phyloP scores from a whole-genome alignment of 2,113 vertebrate species.

The Tetrax tetrax region DNA sequence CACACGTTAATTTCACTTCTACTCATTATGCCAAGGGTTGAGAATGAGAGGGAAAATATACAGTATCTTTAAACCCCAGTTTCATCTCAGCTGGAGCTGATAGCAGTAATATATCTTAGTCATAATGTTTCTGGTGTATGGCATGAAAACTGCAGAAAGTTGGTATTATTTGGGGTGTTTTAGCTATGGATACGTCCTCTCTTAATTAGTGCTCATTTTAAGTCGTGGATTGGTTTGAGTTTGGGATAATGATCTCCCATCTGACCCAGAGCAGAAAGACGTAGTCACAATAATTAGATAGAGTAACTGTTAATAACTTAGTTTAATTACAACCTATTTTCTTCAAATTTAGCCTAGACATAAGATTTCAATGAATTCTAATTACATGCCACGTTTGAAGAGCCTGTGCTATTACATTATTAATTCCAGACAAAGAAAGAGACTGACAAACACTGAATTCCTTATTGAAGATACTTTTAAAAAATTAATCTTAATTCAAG shows the following conservation, averaged over 20 bases:
- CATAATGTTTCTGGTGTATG: neutral
- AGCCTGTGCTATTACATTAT: conserved; percentile 9
- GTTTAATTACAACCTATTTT: conserved; percentile 54
- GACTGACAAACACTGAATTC: conserved; percentile 19
- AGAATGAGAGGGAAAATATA: neutral
- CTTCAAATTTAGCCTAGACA: conserved; percentile 39
- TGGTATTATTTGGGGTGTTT: neutral
- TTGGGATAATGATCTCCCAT: conserved; percentile 10
- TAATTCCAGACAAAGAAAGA: conserved; percentile 50
- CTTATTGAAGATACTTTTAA: neutral
- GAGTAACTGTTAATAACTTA: conserved; percentile 48
- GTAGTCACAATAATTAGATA: conserved; percentile 42
- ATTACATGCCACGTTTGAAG: conserved; percentile 9
- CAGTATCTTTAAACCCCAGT: neutral
- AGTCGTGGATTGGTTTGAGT: neutral
- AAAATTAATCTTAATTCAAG: conserved; percentile 32
- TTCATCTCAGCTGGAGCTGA: neutral
- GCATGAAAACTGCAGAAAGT: neutral
- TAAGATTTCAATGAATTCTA: conserved; percentile 49
- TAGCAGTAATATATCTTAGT: conserved; percentile 16
- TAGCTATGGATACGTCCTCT: neutral
- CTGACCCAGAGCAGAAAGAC: conserved; percentile 1
- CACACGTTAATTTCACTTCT: neutral
- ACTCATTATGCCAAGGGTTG: neutral
- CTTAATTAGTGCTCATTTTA: neutral